Evolutionary conservation across 53 echinoderm and acorn worm species (phyloP).

Genomic region (Antedon mediterranea): DNA sequence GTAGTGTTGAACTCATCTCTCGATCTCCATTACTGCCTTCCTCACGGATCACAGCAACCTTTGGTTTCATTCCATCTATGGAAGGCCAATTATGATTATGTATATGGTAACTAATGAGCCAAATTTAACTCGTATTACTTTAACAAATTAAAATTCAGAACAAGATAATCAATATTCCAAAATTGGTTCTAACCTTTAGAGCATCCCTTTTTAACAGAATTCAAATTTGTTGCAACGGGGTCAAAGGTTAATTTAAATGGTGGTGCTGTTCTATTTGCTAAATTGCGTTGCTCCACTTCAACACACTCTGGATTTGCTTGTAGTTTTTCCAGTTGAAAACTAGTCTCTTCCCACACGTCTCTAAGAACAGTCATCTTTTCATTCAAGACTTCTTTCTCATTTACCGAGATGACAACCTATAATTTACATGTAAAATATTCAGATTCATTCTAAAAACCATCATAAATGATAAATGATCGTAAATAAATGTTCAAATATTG

Average conservation of each 20-base stretch:
- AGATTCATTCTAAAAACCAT: too few relatives aligned
- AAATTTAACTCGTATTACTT: too few relatives aligned
- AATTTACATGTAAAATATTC: background rate
- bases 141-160: too few relatives aligned
- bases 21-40: constrained; percentile 98
- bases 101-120: background rate
- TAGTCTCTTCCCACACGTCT: constrained; percentile 90
- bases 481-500: too few relatives aligned
- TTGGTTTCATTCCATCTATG: constrained; percentile 20
- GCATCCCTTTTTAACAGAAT: background rate
- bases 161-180: too few relatives aligned
- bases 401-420: constrained; percentile 44
- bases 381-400: constrained; percentile 35
- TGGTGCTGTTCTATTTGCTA: constrained; percentile 60
- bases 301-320: constrained; percentile 87
- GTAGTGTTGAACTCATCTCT: constrained; percentile 80
- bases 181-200: background rate
- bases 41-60: constrained; percentile 86
- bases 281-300: constrained; percentile 39
- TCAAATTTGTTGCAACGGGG: background rate
- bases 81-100: too few relatives aligned
- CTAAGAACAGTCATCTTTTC: constrained; percentile 51
- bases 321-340: constrained; percentile 61
- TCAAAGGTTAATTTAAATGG: constrained; percentile 75
- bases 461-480: too few relatives aligned